These are phyloP conservation scores for Frieseomelitta varia DNA, from an alignment of 1,140 invertebrate genomes.

Conservation along the genomic window DNA sequence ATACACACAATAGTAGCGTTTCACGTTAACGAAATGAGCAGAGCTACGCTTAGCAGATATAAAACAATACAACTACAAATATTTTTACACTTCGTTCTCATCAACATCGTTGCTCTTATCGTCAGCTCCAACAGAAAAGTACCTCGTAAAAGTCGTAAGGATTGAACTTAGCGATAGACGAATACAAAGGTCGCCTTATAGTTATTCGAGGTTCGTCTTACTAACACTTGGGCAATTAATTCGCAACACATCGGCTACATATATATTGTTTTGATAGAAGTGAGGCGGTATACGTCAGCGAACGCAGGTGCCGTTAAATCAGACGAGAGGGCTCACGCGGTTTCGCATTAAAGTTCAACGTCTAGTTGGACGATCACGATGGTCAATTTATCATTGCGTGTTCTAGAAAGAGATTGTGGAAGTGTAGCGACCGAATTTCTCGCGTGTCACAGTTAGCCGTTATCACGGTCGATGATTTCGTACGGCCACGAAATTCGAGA, in stretches of 20 bases:
- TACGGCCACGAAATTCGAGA: not conserved
- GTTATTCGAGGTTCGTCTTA: conserved; percentile 51
- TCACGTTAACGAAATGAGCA: too few species aligned
- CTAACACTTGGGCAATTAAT: conserved; percentile 36
- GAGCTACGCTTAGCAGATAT: too few species aligned
- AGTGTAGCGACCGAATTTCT: not conserved
- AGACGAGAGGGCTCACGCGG: not conserved
- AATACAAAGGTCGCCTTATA: conserved; percentile 26
- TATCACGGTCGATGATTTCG: not conserved
- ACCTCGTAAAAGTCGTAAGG: not conserved
- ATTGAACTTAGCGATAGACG: not conserved
- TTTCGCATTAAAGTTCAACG: not conserved
- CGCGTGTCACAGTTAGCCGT: not conserved
- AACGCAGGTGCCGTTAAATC: conserved; percentile 7
- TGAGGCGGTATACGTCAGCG: conserved; percentile 31
- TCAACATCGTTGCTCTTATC: too few species aligned
- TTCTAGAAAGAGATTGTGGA: not conserved
- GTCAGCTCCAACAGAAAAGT: too few species aligned
- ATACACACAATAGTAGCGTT: too few species aligned
- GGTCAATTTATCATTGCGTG: not conserved
- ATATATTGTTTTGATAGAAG: conserved; percentile 10
- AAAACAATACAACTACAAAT: too few species aligned
- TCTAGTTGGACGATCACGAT: too few species aligned
- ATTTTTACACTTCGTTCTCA: too few species aligned
- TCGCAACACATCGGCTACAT: conserved; percentile 10